Base-by-base conservation (phyloP, 2,797 vertebrate species). In the Propithecus perrieri region DNA sequence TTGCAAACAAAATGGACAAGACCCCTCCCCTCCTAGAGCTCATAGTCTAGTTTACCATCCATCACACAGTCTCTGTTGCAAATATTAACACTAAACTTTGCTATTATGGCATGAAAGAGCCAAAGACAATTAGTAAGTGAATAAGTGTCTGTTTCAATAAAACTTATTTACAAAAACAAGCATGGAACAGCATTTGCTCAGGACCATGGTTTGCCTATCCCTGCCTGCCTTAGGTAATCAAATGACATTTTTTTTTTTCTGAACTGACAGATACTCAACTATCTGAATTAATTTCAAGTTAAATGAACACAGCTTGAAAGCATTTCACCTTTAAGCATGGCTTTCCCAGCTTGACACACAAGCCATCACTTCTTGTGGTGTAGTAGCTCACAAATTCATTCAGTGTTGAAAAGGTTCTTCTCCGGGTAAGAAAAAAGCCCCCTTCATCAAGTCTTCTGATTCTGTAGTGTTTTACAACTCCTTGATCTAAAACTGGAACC, bases 391-490 rank as follows among this genome's bases (percentile, higher is more conserved):
- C 99, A 38, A 99, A 97, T 14, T 99, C 97, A 85, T 96, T 98
- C 92, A 99, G 78, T 0, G 99, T 99, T 55, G 80, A 22, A 95
- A 99, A 99, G 20, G 46, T 84, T 94, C 26, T 98, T 92, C 5
- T 97, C 93, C 15, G 98, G 0, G 98, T 98, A 81, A 99, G 97
- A 76, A 93, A 99, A 98, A 99, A 99, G 0, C 96, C 98, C 2
- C 99, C 99, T 33, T 96, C 98, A 0, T 99, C 99, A 80, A 97
- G 41, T 95, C 71, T 99, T 96, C 17, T 98, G 91, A 99, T 98
- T 97, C 99, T 99, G 98, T 99, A 99, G 98, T 99, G 99, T 97
- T 99, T 99, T 97, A 99, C 99, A 81, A 18, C 98, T 0, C 85
- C 97, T 26, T 79, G 95, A 98, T 99, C 98, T 97, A 99, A 98